Evolutionary conservation across 2,888 invertebrate species (phyloP).

Genomic region (Apodemia hepburni): DNA sequence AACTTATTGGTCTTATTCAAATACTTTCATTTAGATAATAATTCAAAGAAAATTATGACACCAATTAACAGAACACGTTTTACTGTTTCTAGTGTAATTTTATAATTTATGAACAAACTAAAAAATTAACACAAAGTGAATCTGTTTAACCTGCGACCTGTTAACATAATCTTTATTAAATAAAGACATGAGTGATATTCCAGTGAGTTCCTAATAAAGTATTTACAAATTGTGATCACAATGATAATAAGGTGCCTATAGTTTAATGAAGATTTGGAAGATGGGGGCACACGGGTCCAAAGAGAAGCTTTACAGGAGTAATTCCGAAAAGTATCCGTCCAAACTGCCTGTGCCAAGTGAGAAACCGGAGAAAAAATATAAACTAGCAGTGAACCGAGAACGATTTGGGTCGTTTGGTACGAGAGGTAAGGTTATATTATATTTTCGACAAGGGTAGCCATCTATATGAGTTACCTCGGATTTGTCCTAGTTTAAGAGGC

Average conservation of each 20-base stretch:
- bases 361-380: slow-evolving; percentile 65
- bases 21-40: too few species aligned
- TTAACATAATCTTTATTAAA: neutral
- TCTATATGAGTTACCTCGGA: too few species aligned
- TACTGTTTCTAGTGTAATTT: neutral
- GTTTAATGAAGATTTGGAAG: slow-evolving; percentile 63
- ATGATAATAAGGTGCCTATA: slow-evolving; percentile 46
- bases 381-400: slow-evolving; percentile 82
- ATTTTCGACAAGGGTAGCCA: too few species aligned
- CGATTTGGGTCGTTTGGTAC: slow-evolving; percentile 85
- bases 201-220: slow-evolving; percentile 4
- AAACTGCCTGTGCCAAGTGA: slow-evolving; percentile 78
- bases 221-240: slow-evolving; percentile 11
- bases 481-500: too few species aligned
- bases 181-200: slow-evolving; percentile 4
- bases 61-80: neutral
- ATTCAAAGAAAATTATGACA: slow-evolving; percentile 1
- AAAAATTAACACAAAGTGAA: neutral
- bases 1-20: too few species aligned
- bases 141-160: neutral
- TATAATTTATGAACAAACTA: neutral
- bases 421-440: slow-evolving; percentile 71
- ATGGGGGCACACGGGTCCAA: slow-evolving; percentile 90
- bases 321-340: slow-evolving; percentile 81
- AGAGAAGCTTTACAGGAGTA: slow-evolving; percentile 84